A percentile compares a stretch with the other conserved stretches of the same genome.
These are phyloP conservation scores for Polypedilum vanderplanki DNA, from an alignment of 1,140 invertebrate genomes.

Conservation along the genomic window DNA sequence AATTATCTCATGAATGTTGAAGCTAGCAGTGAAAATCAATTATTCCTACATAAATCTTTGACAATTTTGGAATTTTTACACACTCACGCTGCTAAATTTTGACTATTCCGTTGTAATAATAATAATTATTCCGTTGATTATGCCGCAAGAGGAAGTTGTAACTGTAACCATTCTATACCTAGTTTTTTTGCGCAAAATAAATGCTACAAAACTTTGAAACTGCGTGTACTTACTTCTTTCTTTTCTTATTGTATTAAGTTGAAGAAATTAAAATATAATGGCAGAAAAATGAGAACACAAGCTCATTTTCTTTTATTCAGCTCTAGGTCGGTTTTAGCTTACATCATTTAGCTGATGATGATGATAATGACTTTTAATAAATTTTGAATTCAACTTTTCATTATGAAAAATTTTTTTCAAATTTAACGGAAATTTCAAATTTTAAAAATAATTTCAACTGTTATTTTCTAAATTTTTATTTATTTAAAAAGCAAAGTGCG, in stretches of 20 bases:
- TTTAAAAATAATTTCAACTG: too few species aligned
- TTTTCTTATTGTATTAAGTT: background rate
- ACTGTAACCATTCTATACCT: background rate
- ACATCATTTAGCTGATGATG: background rate
- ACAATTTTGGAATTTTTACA: too few species aligned
- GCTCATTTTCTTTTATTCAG: background rate
- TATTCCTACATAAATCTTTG: too few species aligned
- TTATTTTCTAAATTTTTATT: too few species aligned
- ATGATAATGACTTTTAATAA: background rate
- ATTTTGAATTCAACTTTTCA: too few species aligned
- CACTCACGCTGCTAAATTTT: too few species aligned
- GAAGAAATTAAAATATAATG: background rate
- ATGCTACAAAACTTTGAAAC: background rate
- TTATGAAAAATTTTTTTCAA: too few species aligned
- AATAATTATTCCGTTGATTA: background rate
- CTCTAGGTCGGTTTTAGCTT: background rate
- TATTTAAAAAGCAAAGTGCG: too few species aligned
- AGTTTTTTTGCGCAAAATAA: background rate
- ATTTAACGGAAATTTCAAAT: too few species aligned
- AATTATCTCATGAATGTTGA: too few species aligned
- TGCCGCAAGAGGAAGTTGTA: conserved; percentile 16
- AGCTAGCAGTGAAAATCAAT: too few species aligned
- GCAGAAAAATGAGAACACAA: background rate
- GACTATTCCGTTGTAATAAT: background rate
- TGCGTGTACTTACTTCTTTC: background rate